Evolutionary conservation across 1,140 invertebrate species (phyloP).

Genomic region (Musca vetustissima): DNA sequence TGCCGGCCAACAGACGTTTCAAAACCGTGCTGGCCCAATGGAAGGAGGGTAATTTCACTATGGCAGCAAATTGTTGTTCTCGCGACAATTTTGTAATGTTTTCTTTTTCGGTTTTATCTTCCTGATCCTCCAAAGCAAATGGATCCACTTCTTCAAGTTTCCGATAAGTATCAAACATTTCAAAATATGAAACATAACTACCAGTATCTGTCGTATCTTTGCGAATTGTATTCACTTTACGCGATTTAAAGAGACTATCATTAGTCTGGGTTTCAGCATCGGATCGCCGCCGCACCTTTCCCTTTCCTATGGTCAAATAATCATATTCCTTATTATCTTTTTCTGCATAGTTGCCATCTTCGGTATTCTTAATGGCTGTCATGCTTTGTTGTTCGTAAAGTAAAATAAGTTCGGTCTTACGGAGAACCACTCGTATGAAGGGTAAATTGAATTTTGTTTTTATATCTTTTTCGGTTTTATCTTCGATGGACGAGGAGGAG

Average conservation of each 20-base stretch:
- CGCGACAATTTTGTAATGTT: background rate
- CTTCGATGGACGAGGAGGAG: background rate
- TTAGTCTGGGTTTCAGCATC: conserved; percentile 69
- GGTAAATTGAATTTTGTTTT: background rate
- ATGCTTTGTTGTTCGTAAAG: conserved; percentile 64
- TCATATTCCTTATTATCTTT: conserved; percentile 67
- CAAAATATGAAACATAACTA: conserved; percentile 70
- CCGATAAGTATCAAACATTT: conserved; percentile 66
- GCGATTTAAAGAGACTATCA: conserved; percentile 60
- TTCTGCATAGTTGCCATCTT: conserved; percentile 60
- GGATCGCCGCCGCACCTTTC: conserved; percentile 64
- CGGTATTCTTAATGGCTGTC: conserved; percentile 61
- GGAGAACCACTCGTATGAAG: conserved; percentile 62
- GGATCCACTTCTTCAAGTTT: background rate
- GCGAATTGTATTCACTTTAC: conserved; percentile 61
- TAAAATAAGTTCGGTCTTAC: conserved; percentile 67
- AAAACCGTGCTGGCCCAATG: conserved; percentile 61
- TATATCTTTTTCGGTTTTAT: background rate
- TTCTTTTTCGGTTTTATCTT: background rate
- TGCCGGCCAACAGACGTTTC: conserved; percentile 66
- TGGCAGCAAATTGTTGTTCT: background rate
- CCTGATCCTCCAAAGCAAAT: too few species aligned
- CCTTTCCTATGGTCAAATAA: conserved; percentile 65
- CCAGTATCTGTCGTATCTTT: conserved; percentile 59
- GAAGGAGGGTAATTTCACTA: conserved; percentile 56